phyloP scores from a whole-genome alignment of 2,113 vertebrate species.

The Phainopepla nitens region DNA sequence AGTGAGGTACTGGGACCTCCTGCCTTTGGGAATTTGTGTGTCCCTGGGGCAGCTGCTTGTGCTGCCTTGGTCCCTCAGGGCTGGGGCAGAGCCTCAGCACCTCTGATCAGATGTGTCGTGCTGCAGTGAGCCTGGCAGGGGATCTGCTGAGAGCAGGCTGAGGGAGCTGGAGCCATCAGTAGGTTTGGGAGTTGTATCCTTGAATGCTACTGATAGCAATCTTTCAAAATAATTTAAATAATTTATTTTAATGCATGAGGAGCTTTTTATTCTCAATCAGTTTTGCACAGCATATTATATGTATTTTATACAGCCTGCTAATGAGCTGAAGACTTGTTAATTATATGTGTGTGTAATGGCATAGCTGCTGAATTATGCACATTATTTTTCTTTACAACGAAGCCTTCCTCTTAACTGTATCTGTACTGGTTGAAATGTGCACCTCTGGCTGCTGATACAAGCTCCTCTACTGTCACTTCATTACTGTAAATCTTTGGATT shows the following conservation, averaged over 20 bases:
- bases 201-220: background rate
- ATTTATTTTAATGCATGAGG: conserved; percentile 45
- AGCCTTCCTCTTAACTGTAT: conserved; percentile 18
- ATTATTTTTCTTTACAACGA: conserved; percentile 15
- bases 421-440: background rate
- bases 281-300: conserved; percentile 46
- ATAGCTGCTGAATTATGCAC: conserved; percentile 58
- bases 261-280: conserved; percentile 51
- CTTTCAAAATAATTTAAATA: conserved; percentile 27
- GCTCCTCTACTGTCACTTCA: background rate
- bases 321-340: conserved; percentile 62
- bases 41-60: background rate
- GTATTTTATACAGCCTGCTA: conserved; percentile 61
- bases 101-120: fast-evolving
- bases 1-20: background rate
- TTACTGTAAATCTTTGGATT: background rate
- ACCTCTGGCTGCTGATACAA: background rate
- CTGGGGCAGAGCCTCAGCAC: background rate
- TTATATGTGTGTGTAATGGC: conserved; percentile 45
- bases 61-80: background rate
- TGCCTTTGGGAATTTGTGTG: background rate
- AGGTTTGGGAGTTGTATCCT: background rate
- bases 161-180: background rate
- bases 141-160: background rate
- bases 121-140: background rate